A percentile compares a stretch with the other conserved stretches of the same genome.
Evolutionary conservation across 2,113 vertebrate genomes (phyloP).

Genomic region (Dasyurus viverrinus): DNA sequence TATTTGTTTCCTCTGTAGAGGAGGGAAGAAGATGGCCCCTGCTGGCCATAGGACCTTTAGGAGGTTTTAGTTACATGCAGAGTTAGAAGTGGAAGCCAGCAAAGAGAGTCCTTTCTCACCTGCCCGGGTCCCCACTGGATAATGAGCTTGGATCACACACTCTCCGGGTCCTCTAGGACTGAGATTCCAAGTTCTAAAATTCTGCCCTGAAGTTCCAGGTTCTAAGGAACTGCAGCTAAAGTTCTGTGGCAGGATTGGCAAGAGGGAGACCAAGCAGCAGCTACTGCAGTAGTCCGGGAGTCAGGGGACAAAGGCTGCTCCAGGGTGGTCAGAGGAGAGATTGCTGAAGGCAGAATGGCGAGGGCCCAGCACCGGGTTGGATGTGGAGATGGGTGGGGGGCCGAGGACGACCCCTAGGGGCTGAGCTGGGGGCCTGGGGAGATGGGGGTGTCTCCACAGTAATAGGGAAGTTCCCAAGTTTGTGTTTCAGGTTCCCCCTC

Average conservation of each 20-base stretch:
- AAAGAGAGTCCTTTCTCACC: background rate
- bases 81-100: background rate
- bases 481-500: background rate
- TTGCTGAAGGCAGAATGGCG: background rate
- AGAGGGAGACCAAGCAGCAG: background rate
- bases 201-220: background rate
- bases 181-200: background rate
- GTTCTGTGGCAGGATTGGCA: background rate
- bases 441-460: background rate
- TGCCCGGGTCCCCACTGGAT: background rate
- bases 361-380: background rate
- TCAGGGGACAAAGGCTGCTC: background rate
- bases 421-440: background rate
- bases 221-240: background rate
- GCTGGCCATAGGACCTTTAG: background rate
- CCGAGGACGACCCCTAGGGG: too few species aligned
- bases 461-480: background rate
- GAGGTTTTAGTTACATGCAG: constrained; percentile 15
- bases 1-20: background rate
- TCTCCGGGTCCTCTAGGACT: background rate
- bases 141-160: background rate
- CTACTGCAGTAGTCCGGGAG: too few species aligned
- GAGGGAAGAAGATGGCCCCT: constrained; percentile 24
- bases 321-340: background rate
- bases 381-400: background rate